These are phyloP conservation scores for Crocuta crocuta DNA, from an alignment of 2,113 vertebrate genomes.

Conservation along the genomic window DNA sequence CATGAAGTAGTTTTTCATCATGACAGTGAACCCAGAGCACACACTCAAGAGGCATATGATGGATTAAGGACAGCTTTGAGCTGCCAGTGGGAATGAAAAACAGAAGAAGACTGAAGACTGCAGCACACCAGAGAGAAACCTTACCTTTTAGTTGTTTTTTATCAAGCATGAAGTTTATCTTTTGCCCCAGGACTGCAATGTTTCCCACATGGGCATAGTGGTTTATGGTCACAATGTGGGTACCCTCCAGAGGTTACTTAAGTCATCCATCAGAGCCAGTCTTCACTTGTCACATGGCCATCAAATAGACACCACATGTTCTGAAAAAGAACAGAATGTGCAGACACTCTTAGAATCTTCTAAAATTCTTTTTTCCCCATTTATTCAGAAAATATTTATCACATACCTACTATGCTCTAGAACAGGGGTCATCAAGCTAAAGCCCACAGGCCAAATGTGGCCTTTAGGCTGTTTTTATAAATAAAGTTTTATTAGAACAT, in stretches of 20 bases:
- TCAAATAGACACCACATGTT: neutral
- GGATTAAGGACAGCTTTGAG: conserved; percentile 61
- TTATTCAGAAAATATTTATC: neutral
- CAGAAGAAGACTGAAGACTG: conserved; percentile 13
- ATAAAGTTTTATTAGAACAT: conserved; percentile 5
- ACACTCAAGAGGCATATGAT: conserved; percentile 56
- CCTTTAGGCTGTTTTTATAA: neutral
- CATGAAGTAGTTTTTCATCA: conserved; percentile 67
- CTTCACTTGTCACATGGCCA: neutral
- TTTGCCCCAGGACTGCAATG: neutral
- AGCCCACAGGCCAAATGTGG: neutral
- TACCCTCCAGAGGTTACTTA: neutral
- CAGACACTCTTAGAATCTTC: neutral
- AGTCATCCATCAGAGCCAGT: neutral
- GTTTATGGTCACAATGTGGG: neutral
- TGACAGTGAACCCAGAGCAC: conserved; percentile 56
- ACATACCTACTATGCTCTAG: neutral
- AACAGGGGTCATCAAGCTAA: neutral
- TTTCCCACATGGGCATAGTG: neutral
- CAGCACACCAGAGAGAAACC: neutral
- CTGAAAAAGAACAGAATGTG: neutral
- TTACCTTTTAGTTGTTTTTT: conserved; percentile 47
- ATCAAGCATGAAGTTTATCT: conserved; percentile 49
- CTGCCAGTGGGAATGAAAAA: conserved; percentile 41
- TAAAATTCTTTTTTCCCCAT: neutral